Percentiles rank a stretch among this genome's conserved stretches.
Conservation (phyloP, 2,888 invertebrate species). For the Linyphia triangularis region DNA sequence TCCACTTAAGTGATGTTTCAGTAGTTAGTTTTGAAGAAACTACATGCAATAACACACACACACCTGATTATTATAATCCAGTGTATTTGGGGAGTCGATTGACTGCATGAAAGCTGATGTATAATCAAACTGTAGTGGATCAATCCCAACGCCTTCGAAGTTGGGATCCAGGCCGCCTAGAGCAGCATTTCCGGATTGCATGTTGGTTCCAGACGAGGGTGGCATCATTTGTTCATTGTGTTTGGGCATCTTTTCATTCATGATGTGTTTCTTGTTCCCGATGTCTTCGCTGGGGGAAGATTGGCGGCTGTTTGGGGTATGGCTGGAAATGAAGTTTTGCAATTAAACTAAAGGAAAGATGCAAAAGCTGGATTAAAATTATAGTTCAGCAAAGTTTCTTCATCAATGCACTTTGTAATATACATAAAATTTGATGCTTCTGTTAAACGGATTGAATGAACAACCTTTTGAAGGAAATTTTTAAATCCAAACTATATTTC, state of each 20-base stretch:
- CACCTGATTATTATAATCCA: slow-evolving; percentile 80
- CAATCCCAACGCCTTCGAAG: slow-evolving; percentile 80
- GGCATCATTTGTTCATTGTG: slow-evolving; percentile 77
- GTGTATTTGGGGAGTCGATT: slow-evolving; percentile 80
- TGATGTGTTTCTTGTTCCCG: slow-evolving; percentile 82
- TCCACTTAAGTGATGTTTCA: too few species aligned
- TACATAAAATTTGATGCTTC: too few species aligned
- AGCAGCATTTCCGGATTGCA: slow-evolving; percentile 70
- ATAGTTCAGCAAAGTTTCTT: too few species aligned
- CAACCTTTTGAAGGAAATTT: too few species aligned
- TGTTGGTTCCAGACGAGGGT: slow-evolving; percentile 80
- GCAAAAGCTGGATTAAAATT: too few species aligned
- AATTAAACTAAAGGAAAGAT: too few species aligned
- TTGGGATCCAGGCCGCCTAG: slow-evolving; percentile 79
- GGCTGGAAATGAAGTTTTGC: slow-evolving; percentile 32
- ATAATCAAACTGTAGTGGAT: slow-evolving; percentile 80
- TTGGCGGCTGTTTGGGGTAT: slow-evolving; percentile 86
- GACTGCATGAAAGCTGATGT: slow-evolving; percentile 79
- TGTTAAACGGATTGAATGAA: too few species aligned
- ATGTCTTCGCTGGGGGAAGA: slow-evolving; percentile 95
- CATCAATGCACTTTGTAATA: too few species aligned
- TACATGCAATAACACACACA: background rate
- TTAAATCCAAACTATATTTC: too few species aligned
- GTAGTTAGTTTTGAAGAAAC: too few species aligned
- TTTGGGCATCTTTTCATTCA: slow-evolving; percentile 71